Base-by-base conservation (phyloP, 2,888 invertebrate species). In the Oscheius sp. region DNA sequence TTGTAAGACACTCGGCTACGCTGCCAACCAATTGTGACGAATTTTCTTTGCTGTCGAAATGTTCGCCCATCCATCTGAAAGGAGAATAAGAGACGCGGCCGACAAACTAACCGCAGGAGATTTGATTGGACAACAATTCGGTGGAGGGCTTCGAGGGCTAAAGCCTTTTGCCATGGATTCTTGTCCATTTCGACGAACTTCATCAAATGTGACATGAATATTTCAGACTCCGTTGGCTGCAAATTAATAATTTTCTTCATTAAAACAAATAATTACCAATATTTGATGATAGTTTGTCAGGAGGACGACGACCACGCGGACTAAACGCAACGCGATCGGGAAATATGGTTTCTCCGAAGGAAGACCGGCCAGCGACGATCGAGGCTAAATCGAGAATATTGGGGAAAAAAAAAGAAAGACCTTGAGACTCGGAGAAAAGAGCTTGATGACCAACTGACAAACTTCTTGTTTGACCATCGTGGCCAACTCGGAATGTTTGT, bases 371-470 rank as follows among this genome's bases (percentile, higher is more conserved):
- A 73, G 49, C 16, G 76, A 49, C 18, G 55, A 61, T 12, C 69
- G 53, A 1, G 52, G 64, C 53, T 49, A 25, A 58, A 59, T 7
- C 18, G 56, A 2, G 18, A 56, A 69, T 35, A 1, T 35, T 56
- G 23, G 18, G 16, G 35, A 9, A 55, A n/a, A 56, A 2, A 29
- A 35, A 3, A 16, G 89, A 59, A 95, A 93, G 90, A 95, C 95
- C 85, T 98, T 98, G n/a, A 98, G 94, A 89, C 96, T 98, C 13
- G 98, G 98, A 27, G 98, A 98, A 89, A 99, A 98, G 75, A 99
- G 91, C 89, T 96, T 94, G 81, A 99, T 98, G n/a, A 99, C 95
- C 85, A 99, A 91, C 0, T 98, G 97, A 89, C 98, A 99, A 0
- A 99, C 97, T 78, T 95, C 92, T 89, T 99, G 98, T 89, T 97